Conservation (phyloP, 2,888 invertebrate genomes). For the Brenthis hecate region DNA sequence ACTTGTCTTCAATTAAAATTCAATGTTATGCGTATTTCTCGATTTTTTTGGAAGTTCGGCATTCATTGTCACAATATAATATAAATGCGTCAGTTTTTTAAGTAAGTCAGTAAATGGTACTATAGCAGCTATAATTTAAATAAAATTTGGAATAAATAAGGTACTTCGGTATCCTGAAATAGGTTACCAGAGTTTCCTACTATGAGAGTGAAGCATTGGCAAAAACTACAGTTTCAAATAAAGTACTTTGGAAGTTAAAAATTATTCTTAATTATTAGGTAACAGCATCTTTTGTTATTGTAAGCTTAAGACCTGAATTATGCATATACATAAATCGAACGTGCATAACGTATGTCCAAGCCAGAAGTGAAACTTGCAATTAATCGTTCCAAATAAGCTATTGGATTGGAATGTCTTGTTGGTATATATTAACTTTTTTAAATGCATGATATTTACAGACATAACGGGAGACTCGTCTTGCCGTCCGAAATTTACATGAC, state of each 20-base stretch:
- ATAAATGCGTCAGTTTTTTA: too few relatives aligned
- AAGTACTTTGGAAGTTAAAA: too few relatives aligned
- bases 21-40: neutral
- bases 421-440: conserved; percentile 60
- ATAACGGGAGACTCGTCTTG: conserved; percentile 63
- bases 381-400: conserved; percentile 50
- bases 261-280: too few relatives aligned
- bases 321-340: conserved; percentile 20
- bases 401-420: conserved; percentile 55
- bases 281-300: conserved; percentile 14
- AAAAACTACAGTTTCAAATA: too few relatives aligned
- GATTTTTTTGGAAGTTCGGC: neutral
- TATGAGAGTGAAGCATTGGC: too few relatives aligned
- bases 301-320: conserved; percentile 13
- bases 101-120: too few relatives aligned
- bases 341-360: conserved; percentile 27
- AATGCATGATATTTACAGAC: conserved; percentile 60
- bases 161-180: too few relatives aligned
- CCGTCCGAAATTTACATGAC: conserved; percentile 48
- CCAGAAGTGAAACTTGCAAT: conserved; percentile 36
- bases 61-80: too few relatives aligned
- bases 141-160: too few relatives aligned
- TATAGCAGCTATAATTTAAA: too few relatives aligned
- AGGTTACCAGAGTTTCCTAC: too few relatives aligned
- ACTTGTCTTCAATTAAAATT: neutral